phyloP scores from a whole-genome alignment of 2,797 vertebrate genomes.

The Hylomyscus alleni region DNA sequence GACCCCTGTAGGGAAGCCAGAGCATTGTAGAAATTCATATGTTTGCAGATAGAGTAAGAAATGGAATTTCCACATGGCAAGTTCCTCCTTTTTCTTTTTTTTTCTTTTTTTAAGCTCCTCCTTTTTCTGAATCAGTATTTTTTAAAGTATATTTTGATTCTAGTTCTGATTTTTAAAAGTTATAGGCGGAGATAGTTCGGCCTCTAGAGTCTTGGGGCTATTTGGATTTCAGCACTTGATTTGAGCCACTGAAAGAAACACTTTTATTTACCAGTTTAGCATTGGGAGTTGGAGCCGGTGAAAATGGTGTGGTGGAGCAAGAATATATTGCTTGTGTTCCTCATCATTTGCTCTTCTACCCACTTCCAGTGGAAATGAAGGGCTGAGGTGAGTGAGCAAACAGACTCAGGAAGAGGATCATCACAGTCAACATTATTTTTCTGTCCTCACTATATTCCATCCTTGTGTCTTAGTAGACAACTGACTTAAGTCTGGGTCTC shows the following conservation, averaged over 20 bases:
- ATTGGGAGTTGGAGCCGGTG: not conserved
- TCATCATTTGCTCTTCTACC: not conserved
- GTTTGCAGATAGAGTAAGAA: conserved; percentile 22
- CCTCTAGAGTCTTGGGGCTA: not conserved
- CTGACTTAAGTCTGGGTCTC: not conserved
- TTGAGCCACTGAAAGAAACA: not conserved
- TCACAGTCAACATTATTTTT: not conserved
- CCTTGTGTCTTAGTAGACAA: not conserved
- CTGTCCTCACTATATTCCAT: not conserved
- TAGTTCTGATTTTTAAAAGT: conserved; percentile 17
- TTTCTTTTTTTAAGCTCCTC: no score
- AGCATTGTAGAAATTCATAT: not conserved
- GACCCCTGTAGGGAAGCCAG: not conserved
- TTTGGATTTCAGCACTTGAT: not conserved
- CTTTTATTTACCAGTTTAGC: not conserved
- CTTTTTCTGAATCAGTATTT: not conserved
- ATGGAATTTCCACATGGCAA: not conserved
- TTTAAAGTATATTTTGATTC: conserved; percentile 19
- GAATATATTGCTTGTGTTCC: not conserved
- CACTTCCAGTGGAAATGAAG: not conserved
- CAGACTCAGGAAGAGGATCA: not conserved
- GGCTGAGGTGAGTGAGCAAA: not conserved
- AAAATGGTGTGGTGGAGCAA: not conserved
- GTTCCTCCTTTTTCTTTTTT: no score
- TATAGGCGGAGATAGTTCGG: not conserved